These are phyloP conservation scores for Tokudaia tokunoshimensis DNA, from an alignment of 2,797 vertebrate species.

Conservation along the genomic window DNA sequence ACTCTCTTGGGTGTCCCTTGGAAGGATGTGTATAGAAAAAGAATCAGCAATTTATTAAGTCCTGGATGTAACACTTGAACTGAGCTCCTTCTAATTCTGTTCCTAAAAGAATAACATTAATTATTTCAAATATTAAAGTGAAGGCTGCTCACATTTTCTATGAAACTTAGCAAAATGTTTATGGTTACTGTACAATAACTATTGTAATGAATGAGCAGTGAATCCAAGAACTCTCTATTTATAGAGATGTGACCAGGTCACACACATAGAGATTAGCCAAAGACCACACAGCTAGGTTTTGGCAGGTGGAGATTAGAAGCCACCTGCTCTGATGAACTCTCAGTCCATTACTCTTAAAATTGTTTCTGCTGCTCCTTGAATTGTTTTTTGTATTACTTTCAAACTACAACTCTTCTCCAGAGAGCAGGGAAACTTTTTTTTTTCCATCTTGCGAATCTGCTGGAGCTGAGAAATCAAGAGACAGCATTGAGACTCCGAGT, in stretches of 20 bases:
- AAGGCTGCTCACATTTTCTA: not conserved
- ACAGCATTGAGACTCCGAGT: conserved; percentile 7
- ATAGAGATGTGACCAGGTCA: not conserved
- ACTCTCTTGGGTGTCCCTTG: not conserved
- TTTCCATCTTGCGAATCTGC: conserved; percentile 5
- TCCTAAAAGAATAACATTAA: not conserved
- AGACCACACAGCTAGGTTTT: not conserved
- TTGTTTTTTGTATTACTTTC: conserved; percentile 63
- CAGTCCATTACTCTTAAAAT: conserved; percentile 55
- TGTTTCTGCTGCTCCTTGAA: conserved; percentile 38
- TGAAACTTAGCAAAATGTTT: not conserved
- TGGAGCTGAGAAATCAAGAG: conserved; percentile 66
- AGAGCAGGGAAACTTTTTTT: not conserved
- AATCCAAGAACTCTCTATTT: not conserved
- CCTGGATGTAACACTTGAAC: conserved; percentile 8
- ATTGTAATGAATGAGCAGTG: not conserved
- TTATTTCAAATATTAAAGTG: conserved; percentile 27
- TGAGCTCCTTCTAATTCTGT: conserved; percentile 34
- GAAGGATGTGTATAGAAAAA: not conserved
- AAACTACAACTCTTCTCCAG: conserved; percentile 51
- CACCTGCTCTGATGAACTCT: not conserved
- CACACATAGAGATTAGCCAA: not conserved
- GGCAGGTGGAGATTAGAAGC: not conserved
- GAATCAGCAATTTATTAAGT: not conserved
- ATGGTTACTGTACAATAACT: not conserved